These are phyloP conservation scores for Leontopithecus rosalia DNA, from an alignment of 2,797 vertebrate species.

Conservation along the genomic window DNA sequence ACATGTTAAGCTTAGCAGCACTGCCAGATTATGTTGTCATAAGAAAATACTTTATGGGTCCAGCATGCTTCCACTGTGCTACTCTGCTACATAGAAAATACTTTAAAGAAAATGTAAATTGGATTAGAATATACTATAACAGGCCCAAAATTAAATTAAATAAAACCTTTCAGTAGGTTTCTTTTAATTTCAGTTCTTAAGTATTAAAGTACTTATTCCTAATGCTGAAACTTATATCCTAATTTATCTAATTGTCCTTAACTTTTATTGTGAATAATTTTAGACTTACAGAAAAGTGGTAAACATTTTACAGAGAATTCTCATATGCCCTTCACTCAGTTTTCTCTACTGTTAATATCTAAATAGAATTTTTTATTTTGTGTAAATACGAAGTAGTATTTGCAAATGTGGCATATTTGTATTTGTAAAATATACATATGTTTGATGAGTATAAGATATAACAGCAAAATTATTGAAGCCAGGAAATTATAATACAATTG, in stretches of 20 bases:
- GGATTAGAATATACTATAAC: not conserved
- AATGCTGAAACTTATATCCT: not conserved
- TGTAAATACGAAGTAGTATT: not conserved
- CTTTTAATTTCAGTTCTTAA: constrained; percentile 27
- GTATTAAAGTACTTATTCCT: not conserved
- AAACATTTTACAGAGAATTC: constrained; percentile 10
- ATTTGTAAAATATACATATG: not conserved
- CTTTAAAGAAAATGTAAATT: not conserved
- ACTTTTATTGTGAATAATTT: constrained; percentile 9
- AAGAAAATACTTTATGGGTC: not conserved
- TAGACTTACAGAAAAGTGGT: constrained; percentile 13
- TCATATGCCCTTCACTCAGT: not conserved
- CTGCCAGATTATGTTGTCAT: not conserved
- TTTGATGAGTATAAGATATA: constrained; percentile 23
- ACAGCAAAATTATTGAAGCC: not conserved
- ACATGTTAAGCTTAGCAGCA: not conserved
- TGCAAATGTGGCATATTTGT: not conserved
- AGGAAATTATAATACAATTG: not conserved
- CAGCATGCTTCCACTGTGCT: not conserved
- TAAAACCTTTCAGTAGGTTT: not conserved
- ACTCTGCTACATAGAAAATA: not conserved
- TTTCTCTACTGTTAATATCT: not conserved
- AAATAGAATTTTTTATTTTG: constrained; percentile 11
- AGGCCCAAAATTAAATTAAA: constrained; percentile 11
- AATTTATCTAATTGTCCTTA: constrained; percentile 30